These are phyloP conservation scores for Micronycteris hirsuta DNA, from an alignment of 2,113 vertebrate genomes.

Conservation along the genomic window DNA sequence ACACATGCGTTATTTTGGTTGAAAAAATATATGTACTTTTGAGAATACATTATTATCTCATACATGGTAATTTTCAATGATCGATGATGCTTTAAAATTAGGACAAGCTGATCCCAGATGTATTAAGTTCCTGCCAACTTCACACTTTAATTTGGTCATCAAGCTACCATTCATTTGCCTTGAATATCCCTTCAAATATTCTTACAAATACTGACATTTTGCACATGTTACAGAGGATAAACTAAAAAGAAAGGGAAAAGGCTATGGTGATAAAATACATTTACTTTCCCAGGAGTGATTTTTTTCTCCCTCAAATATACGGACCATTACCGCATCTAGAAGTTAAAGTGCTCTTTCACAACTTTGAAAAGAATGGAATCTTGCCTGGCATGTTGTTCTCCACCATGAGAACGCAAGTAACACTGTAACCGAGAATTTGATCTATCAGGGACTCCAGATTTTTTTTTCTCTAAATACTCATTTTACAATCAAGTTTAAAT, in stretches of 20 bases:
- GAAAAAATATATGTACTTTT: background rate
- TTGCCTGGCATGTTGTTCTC: background rate
- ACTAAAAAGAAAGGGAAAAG: background rate
- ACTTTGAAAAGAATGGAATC: background rate
- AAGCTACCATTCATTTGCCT: background rate
- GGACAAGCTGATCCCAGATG: background rate
- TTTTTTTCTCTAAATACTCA: background rate
- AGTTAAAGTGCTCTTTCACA: slow-evolving; percentile 12
- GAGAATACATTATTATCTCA: background rate
- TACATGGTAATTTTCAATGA: background rate
- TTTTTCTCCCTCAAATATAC: background rate
- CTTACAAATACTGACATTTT: background rate
- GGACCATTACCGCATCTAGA: background rate
- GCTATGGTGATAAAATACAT: background rate
- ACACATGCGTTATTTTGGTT: background rate
- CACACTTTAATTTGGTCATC: slow-evolving; percentile 5
- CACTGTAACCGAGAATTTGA: background rate
- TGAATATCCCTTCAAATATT: background rate
- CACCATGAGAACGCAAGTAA: background rate
- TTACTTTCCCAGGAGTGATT: background rate
- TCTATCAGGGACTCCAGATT: background rate
- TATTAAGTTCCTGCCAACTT: background rate
- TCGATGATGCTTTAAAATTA: background rate
- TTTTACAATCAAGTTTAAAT: slow-evolving; percentile 18
- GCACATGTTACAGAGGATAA: background rate